phyloP scores from a whole-genome alignment of 2,113 vertebrate species.

The Tenrec ecaudatus region DNA sequence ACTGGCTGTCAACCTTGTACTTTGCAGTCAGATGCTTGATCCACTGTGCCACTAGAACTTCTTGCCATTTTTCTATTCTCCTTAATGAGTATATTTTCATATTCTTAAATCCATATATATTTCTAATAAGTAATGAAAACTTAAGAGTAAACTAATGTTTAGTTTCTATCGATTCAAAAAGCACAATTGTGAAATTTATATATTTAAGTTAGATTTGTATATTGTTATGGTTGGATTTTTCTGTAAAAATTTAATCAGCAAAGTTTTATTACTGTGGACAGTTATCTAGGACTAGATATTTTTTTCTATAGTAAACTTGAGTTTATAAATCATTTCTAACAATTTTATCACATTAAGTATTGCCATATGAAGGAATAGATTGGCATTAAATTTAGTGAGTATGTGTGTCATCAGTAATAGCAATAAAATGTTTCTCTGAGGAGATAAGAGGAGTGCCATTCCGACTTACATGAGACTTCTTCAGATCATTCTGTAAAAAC shows the following conservation, averaged over 20 bases:
- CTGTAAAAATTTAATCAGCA: neutral
- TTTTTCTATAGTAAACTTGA: neutral
- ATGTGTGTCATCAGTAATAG: neutral
- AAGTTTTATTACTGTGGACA: neutral
- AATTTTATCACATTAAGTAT: conserved; percentile 14
- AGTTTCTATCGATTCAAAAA: conserved; percentile 14
- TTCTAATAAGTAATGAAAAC: conserved; percentile 32
- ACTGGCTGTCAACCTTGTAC: no score
- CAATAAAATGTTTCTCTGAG: neutral
- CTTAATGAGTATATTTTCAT: neutral
- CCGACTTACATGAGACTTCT: neutral
- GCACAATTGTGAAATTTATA: conserved; percentile 5
- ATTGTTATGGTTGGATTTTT: conserved; percentile 32
- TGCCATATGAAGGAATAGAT: conserved; percentile 9
- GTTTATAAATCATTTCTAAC: conserved; percentile 34
- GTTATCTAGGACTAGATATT: neutral
- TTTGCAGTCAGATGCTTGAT: no score
- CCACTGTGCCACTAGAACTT: no score
- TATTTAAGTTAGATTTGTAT: conserved; percentile 9
- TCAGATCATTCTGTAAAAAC: neutral
- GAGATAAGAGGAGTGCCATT: conserved; percentile 26
- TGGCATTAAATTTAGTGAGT: neutral
- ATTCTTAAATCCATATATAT: neutral
- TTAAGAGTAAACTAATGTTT: neutral
- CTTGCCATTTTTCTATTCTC: no score